A percentile compares a stretch with the other conserved stretches of the same genome.
Evolutionary conservation across 1,140 invertebrate species (phyloP).

Genomic region (Eciton burchellii): DNA sequence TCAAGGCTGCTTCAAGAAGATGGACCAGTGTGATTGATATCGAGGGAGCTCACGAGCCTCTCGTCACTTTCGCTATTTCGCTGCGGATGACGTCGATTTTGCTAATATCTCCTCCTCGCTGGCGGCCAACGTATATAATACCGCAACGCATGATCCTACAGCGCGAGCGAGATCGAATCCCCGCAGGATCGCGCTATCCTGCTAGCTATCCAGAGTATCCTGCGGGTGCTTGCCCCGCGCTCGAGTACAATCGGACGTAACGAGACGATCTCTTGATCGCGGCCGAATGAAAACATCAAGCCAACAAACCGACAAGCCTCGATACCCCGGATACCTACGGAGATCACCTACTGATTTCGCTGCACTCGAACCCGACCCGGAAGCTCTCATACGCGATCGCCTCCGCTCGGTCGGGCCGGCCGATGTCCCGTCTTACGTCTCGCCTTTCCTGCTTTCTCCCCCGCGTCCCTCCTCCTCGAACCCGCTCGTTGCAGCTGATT

Average conservation of each 20-base stretch:
- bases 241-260: constrained; percentile 59
- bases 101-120: no score
- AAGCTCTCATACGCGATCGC: constrained; percentile 43
- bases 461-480: constrained; percentile 56
- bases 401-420: constrained; percentile 11
- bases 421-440: constrained; percentile 41
- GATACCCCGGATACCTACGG: constrained; percentile 49
- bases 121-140: no score
- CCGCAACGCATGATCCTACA: no score
- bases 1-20: no score
- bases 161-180: no score
- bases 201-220: constrained; percentile 2
- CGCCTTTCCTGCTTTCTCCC: constrained; percentile 34
- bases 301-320: constrained; percentile 19
- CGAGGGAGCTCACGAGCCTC: no score
- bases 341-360: constrained; percentile 51
- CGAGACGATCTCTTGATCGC: background rate
- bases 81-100: no score
- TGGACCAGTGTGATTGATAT: no score
- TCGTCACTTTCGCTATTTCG: no score
- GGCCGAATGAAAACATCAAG: constrained; percentile 49
- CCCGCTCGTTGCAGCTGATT: constrained; percentile 72
- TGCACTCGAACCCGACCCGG: constrained; percentile 18
- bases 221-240: background rate
- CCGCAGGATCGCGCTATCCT: constrained; percentile 48